Evolutionary conservation across 2,113 vertebrate genomes (phyloP).

Genomic region (Choloepus hoffmanni): DNA sequence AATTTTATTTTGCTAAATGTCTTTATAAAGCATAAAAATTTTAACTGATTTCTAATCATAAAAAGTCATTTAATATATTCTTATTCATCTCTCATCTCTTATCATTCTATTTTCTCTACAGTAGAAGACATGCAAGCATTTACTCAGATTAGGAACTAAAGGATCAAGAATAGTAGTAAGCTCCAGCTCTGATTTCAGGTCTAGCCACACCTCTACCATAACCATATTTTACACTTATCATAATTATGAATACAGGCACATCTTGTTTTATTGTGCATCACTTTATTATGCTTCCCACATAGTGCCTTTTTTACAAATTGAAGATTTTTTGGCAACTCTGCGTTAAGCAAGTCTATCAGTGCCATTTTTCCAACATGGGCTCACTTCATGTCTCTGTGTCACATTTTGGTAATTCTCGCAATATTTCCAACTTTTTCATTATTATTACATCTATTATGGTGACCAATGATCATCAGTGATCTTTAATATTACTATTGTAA

Average conservation of each 20-base stretch:
- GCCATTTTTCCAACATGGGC: too few species aligned
- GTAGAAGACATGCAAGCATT: background rate
- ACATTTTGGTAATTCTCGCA: too few species aligned
- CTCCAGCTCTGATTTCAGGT: background rate
- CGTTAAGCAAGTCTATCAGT: too few species aligned
- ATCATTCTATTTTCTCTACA: background rate
- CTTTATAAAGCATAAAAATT: background rate
- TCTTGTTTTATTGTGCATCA: too few species aligned
- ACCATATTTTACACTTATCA: background rate
- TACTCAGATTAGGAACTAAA: background rate
- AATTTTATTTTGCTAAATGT: background rate
- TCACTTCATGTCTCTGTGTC: too few species aligned
- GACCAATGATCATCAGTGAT: too few species aligned
- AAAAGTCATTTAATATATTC: background rate
- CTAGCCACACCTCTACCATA: background rate
- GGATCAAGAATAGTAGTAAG: background rate
- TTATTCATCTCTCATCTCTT: background rate
- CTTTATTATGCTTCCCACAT: too few species aligned
- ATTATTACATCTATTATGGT: too few species aligned
- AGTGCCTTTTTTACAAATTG: too few species aligned
- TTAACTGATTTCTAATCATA: background rate
- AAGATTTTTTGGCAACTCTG: too few species aligned
- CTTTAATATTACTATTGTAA: too few species aligned
- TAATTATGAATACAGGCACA: background rate
- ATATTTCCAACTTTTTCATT: too few species aligned